Evolutionary conservation across 2,797 vertebrate species (phyloP), one percentile per base, ranked within the genome.

Genomic region (Periophthalmus magnuspinnatus): DNA sequence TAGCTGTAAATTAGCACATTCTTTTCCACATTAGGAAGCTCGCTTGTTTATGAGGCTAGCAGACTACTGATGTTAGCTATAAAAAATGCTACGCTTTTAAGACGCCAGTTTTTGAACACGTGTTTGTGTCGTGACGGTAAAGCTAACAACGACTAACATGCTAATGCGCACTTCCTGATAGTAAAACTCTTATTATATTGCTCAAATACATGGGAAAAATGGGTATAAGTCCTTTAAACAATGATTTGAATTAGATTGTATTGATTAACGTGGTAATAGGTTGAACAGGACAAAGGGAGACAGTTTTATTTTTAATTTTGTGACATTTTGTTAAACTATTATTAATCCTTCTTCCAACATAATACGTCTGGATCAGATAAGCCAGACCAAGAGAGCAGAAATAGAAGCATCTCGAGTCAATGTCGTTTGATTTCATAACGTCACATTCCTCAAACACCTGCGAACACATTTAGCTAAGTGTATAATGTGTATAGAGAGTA

Each of bases 1-100:
- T 65, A 33, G 45, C 24, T 34, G 24, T 28, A 65, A 47, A 65
- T 48, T 50, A 65, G 59, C 59, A 38, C 59, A 22, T 22, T 38
- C 59, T 34, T 61, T 13, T 38, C 34, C 59, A 41, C 34, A 61
- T 41, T 32, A 61, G 59, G 59, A 61, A 38, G 59, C 59, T 5
- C 17, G 19, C n/a, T 21, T 41, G 59, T 59, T 34, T 59, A 59
- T 61, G 59, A 22, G 28, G 28, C 9, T 24, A 17, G 24, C 5
- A 57, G 13, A 3, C 54, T 9, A 2, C 58, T 60, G 32, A 19
- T 5, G 58, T 60, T n/a, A 7, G 56, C 24, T 1, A 11, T 14
- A 14, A 13, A 62, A 41, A 60, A n/a, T 0, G 7, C 28, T 4
- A 57, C 2, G 17, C 13, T 3, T 32, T 32, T 57, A 32, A 57